Evolutionary conservation across 2,888 invertebrate genomes (phyloP), one percentile per base, ranked within the genome.

Genomic region (Chironomus tentans): DNA sequence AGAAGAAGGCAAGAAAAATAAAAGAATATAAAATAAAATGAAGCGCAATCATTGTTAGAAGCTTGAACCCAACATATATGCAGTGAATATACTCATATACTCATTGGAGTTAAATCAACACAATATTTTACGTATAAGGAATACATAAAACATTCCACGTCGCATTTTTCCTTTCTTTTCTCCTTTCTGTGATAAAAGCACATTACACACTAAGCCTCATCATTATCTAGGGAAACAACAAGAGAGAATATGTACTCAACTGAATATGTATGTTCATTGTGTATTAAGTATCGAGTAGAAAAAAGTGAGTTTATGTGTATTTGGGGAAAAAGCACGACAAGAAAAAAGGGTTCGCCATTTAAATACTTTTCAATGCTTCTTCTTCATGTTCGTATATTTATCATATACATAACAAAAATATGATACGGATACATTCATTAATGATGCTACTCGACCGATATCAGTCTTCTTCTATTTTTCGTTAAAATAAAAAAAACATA

Each of bases 391-490:
- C 28, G 5, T 28, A 28, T 28, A 10, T 38, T 38, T 38, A 10
- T 38, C 10, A 38, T 10, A 38, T 38, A 10, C 10, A 38, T 28
- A 1, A 5, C n/a, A 56, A 70, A 70, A 70, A 70, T 47, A 46
- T 70, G 46, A 72, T 72, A 72, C 72, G 50, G 68, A 68, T 68
- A 68, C 18, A n/a, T 38, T 68, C 68, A 38, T 38, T 68, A 68
- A 68, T 46, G 68, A 68, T 68, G 68, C 46, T 50, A 62, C 72
- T 72, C 72, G 62, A 72, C 72, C 72, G 72, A 72, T 61, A 72
- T 72, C 72, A 62, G 38, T 38, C 38, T 38, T 38, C 38, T 38
- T 38, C 38, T 4, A 38, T 38, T 38, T 38, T 38, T 10, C 38
- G 38, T 38, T 38, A 38, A 69, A 69, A 38, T 38, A 38, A 38